Evolutionary conservation across 2,888 invertebrate species (phyloP), one percentile per base, ranked within the genome.

Genomic region (Rhabditoides inermis): DNA sequence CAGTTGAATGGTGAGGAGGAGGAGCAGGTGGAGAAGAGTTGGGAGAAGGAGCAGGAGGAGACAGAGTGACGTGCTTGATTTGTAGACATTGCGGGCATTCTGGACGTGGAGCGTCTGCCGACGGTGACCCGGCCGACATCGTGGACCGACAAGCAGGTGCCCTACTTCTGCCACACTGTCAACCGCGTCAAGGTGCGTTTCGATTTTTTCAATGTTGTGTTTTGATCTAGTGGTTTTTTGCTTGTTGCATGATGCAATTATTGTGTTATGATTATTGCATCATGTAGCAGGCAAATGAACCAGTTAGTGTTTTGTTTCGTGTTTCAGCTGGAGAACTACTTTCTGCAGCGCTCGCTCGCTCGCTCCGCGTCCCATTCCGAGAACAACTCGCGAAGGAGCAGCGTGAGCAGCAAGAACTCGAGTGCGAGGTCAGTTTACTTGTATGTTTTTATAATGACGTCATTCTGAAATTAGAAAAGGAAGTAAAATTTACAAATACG

Each of bases 71-170:
- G 36, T 28, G n/a, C 30, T 46, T 46, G 6, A 51, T 60, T 77
- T 78, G 18, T 77, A 85, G 85, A 98, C 81, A 92, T 98, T 77
- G 94, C 94, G 65, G 90, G 94, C 60, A 95, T 99, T 75, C 91
- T 98, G 89, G 90, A 92, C 79, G 91, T 98, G 39, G 87, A 87
- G 63, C 92, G 94, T 81, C 87, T 98, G 85, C 87, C 90, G 60
- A 91, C 94, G 20, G 81, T 92, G 61, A 85, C 87, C 76, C 91
- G 91, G 64, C 91, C 91, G 12, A 95, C 95, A 56, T 95, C 95
- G 20, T 98, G 98, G 98, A 99, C 98, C 57, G 90, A 90, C 64
- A 94, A 91, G 79, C 90, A 94, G 48, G 95, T 98, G 73, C 90
- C 91, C 63, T 99, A 98, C 83, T 99, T 90, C 82, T 84, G 95